Base-by-base conservation (phyloP, 2,888 invertebrate species). In the Chamaedrilus cognettii region DNA sequence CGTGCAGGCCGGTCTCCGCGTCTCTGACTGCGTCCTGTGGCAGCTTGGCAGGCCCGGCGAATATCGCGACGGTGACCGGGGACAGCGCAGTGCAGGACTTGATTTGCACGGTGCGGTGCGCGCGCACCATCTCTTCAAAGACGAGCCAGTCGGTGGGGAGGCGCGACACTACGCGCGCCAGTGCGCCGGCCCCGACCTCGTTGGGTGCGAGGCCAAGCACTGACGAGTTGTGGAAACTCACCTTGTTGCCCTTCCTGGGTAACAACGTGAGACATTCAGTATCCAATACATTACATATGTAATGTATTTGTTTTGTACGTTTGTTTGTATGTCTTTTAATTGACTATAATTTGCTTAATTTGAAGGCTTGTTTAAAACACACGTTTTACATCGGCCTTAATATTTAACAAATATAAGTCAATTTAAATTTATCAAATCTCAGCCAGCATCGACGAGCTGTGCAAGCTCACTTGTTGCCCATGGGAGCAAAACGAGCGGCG, bases 61-160 rank as follows among this genome's bases (percentile, higher is more conserved):
- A 90, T 35, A 96, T 77, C 0, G 91, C 89, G 11, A 96, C 89
- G 0, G 93, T 90, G 26, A 94, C 79, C 0, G 94, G 89, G 11
- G 93, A 90, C 0, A 96, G 88, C 5, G 92, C 83, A 0, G 96
- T 95, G 68, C 90, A 91, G 73, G 91, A 91, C 51, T 61, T 64
- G 19, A 73, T 64, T 52, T 90, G 89, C 69, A 91, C 90, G 63
- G 88, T 86, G 15, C 77, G 76, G 26, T 88, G 86, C 23, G 73
- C 71, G 56, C 91, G 88, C 0, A 90, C 89, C 83, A 94, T 90
- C 82, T 95, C 94, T 78, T 93, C 93, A 78, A 90, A 96, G 15
- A 93, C 86, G 23, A 95, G 84, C 94, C 95, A 96, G 77, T 93
- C 91, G 15, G 90, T 88, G 0, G 90, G 89, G 60, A 92, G 79